Conservation (phyloP, 2,113 vertebrate species). For the Alouatta palliata region DNA sequence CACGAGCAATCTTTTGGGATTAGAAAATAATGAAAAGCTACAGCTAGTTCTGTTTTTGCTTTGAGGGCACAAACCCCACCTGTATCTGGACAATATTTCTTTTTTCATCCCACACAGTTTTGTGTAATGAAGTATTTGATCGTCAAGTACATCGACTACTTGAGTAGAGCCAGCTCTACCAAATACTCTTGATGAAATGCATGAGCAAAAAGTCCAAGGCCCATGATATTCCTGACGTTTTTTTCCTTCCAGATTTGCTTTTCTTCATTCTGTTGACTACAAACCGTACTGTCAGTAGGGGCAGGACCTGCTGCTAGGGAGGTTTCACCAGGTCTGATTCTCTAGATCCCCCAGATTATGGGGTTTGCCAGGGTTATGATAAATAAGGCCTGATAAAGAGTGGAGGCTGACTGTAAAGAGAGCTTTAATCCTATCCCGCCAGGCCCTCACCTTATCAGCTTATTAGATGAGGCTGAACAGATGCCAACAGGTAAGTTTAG, state of each 20-base stretch:
- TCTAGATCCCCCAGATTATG: background rate
- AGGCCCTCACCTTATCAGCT: background rate
- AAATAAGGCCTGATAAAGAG: background rate
- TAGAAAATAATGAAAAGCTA: background rate
- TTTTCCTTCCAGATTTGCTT: background rate
- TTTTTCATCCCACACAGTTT: background rate
- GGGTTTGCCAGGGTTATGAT: background rate
- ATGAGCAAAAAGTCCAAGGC: background rate
- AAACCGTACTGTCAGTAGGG: too few species aligned
- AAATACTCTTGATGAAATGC: accelerated
- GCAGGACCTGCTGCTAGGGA: background rate
- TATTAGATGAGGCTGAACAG: background rate
- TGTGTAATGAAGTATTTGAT: background rate
- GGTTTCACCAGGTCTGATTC: background rate
- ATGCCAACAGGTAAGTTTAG: background rate
- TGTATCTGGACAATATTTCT: background rate
- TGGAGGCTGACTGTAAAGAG: background rate
- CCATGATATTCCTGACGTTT: background rate
- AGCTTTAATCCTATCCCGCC: background rate
- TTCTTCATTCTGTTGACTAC: background rate
- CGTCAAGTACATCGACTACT: too few species aligned
- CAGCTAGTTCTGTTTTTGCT: background rate
- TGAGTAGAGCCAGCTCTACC: background rate
- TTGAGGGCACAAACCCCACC: background rate
- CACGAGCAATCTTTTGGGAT: background rate